Evolutionary conservation across 1,140 invertebrate genomes (phyloP).

Genomic region (Onthophagus taurus): DNA sequence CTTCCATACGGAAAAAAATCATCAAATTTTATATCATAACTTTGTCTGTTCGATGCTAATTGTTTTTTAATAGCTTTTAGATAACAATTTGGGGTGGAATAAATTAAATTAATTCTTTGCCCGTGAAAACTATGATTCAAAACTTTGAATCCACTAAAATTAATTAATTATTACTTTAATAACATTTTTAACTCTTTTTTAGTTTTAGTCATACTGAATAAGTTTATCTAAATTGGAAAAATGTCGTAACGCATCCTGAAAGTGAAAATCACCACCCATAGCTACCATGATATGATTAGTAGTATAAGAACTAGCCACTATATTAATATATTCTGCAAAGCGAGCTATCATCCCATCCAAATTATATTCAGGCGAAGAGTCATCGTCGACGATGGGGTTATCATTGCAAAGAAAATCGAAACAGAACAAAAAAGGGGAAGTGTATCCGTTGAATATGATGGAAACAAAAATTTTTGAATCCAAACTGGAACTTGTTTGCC

Average conservation of each 20-base stretch:
- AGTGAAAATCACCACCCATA: constrained; percentile 31
- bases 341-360: constrained; percentile 34
- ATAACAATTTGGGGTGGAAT: constrained; percentile 94
- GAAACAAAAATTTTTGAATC: constrained; percentile 25
- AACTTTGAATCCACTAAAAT: constrained; percentile 19
- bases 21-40: constrained; percentile 25
- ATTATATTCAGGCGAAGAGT: constrained; percentile 41
- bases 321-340: constrained; percentile 18
- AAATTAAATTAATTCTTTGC: constrained; percentile 62
- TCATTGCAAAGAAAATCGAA: constrained; percentile 62
- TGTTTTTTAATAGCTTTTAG: constrained; percentile 62
- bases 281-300: constrained; percentile 23
- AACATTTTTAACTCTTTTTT: background rate
- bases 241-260: constrained; percentile 46
- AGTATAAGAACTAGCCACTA: constrained; percentile 16
- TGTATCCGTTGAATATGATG: constrained; percentile 48
- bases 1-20: constrained; percentile 88
- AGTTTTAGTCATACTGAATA: constrained; percentile 45
- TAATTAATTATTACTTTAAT: constrained; percentile 40
- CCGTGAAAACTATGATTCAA: constrained; percentile 11
- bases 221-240: constrained; percentile 62
- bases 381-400: constrained; percentile 48
- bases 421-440: constrained; percentile 59
- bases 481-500: constrained; percentile 64
- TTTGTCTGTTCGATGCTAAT: constrained; percentile 27